Conservation (phyloP, 2,113 vertebrate genomes). For the Empidonax traillii region DNA sequence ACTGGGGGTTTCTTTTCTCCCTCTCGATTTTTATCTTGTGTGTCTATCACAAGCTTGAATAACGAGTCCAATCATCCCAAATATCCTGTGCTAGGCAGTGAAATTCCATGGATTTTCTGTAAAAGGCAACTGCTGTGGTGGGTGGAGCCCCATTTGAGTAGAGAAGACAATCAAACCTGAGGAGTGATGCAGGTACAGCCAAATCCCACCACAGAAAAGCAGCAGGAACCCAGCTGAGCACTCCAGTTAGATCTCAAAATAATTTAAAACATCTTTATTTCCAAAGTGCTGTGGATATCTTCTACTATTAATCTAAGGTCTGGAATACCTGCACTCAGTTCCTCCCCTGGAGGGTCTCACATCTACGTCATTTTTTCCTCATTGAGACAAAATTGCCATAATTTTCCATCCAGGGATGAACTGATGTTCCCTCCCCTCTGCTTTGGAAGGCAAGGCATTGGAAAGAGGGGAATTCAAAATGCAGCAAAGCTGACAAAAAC, state of each 20-base stretch:
- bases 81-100: background rate
- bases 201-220: background rate
- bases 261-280: background rate
- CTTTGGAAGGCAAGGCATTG: fast-evolving
- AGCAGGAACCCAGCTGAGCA: background rate
- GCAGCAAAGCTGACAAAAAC: background rate
- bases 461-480: background rate
- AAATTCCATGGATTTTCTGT: background rate
- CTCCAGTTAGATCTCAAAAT: background rate
- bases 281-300: background rate
- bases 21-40: background rate
- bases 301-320: background rate
- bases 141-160: fast-evolving
- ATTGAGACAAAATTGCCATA: background rate
- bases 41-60: background rate
- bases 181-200: fast-evolving
- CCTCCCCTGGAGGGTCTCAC: background rate
- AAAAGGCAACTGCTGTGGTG: background rate
- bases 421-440: background rate
- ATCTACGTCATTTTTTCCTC: background rate
- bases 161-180: background rate
- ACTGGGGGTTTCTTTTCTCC: background rate
- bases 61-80: background rate
- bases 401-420: background rate
- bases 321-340: background rate